A percentile compares a stretch with the other conserved stretches of the same genome.
Conservation (phyloP, 2,797 vertebrate species). For the Petrocephalus sullivani region DNA sequence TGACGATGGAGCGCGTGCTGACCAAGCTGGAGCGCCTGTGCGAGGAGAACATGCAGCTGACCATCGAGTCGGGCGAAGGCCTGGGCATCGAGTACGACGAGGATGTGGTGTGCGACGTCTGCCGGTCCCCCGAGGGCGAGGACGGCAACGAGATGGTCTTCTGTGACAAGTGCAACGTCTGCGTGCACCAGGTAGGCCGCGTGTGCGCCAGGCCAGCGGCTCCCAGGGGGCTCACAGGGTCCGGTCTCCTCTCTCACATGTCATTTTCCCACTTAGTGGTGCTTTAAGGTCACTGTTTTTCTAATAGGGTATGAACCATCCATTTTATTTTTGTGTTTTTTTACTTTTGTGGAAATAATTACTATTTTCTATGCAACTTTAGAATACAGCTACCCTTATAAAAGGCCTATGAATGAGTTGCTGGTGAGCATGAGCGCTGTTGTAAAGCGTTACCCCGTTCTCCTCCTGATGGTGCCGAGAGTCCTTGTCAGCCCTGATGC, state of each 20-base stretch:
- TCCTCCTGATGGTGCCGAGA: background rate
- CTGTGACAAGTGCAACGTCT: conserved; percentile 95
- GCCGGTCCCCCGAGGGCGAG: conserved; percentile 90
- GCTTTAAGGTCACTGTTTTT: background rate
- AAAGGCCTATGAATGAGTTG: background rate
- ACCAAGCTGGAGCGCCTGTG: conserved; percentile 85
- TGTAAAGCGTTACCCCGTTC: background rate
- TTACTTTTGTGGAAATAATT: background rate
- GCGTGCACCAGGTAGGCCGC: conserved; percentile 84
- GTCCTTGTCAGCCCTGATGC: background rate
- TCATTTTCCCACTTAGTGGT: background rate
- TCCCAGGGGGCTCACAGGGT: too few relatives aligned
- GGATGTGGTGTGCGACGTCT: conserved; percentile 92
- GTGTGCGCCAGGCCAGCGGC: too few relatives aligned
- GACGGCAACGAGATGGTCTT: conserved; percentile 98
- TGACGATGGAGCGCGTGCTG: conserved; percentile 83
- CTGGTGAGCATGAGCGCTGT: too few relatives aligned
- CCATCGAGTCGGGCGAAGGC: conserved; percentile 88
- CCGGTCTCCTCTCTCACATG: background rate
- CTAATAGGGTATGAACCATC: background rate
- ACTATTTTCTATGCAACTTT: background rate
- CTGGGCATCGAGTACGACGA: conserved; percentile 94
- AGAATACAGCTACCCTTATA: background rate
- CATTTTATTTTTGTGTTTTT: background rate
- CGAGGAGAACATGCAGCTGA: conserved; percentile 83